A percentile compares a stretch with the other conserved stretches of the same genome.
Conservation (phyloP, 2,113 vertebrate genomes). For the Ctenodactylus gundi region DNA sequence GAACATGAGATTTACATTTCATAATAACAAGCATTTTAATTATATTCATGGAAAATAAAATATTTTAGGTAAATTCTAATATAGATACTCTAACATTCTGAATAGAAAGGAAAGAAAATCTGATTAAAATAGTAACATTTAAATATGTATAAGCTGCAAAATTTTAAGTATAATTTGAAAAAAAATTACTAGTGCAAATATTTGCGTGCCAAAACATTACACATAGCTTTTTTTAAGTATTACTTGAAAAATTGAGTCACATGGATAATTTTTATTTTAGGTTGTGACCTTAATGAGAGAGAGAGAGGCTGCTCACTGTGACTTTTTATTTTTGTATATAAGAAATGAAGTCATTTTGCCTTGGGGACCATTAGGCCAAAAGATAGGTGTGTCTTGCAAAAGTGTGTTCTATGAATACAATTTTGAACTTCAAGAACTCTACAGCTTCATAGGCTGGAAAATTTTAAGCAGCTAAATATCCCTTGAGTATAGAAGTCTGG, state of each 20-base stretch:
- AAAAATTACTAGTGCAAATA: not conserved
- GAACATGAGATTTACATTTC: constrained; percentile 23
- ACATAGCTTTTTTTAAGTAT: not conserved
- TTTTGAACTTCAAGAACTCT: constrained; percentile 10
- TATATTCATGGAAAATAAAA: not conserved
- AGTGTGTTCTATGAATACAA: not conserved
- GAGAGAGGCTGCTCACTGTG: not conserved
- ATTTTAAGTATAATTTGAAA: not conserved
- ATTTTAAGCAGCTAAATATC: not conserved
- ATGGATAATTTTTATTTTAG: not conserved
- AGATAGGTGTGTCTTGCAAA: not conserved
- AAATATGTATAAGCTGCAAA: not conserved
- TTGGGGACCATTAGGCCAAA: not conserved
- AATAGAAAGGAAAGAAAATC: not conserved
- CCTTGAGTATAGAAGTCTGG: not conserved
- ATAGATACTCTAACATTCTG: not conserved
- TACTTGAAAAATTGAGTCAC: constrained; percentile 22
- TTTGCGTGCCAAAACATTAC: not conserved
- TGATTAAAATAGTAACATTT: not conserved
- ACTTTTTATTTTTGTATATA: not conserved
- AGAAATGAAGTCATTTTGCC: not conserved
- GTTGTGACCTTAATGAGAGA: not conserved
- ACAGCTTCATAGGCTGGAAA: constrained; percentile 3
- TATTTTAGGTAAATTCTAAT: not conserved
- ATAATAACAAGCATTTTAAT: not conserved